Evolutionary conservation across 2,888 invertebrate species (phyloP), one percentile per base, ranked within the genome.

Genomic region (Bombylius discolor): DNA sequence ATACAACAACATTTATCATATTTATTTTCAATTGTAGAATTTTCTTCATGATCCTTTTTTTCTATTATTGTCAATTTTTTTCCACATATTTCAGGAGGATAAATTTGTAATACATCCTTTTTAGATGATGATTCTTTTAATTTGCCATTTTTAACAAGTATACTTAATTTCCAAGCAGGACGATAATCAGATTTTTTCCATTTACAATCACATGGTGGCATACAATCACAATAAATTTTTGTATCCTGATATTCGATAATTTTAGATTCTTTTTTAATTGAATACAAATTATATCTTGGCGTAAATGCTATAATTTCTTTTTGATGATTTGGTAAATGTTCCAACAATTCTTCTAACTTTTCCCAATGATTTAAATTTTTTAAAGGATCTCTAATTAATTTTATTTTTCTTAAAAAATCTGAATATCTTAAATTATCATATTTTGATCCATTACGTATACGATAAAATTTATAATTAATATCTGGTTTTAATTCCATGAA

Each of bases 301-400:
- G 52, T 47, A 5, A 60, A 61, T 8, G 68, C 72, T 39, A 71
- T 53, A 3, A 67, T 57, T 55, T 68, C 66, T 0, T 57, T 61
- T 52, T 58, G 49, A 51, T 45, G 51, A 5, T 60, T 54, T 1
- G 61, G 58, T 2, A 47, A 47, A 47, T 63, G 63, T 7, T 56
- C 55, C 5, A 67, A 46, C 63, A 66, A 64, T 33, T 62, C 60
- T 47, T 71, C 70, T 58, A 73, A 64, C 8, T 62, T 57, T 1
- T 79, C 77, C 81, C 81, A 81, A 51, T 81, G 81, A 34, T 77
- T 73, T 49, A 72, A 56, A 11, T 76, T 63, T 0, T 70, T 51
- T 0, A 77, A 75, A 6, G 70, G 70, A 0, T 76, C 73, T 57
- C 70, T 70, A 5, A 81, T 57, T 0, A 81, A 73, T 55, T 79